Evolutionary conservation across 2,888 invertebrate species (phyloP).

Genomic region (Pilophorus perplexus): DNA sequence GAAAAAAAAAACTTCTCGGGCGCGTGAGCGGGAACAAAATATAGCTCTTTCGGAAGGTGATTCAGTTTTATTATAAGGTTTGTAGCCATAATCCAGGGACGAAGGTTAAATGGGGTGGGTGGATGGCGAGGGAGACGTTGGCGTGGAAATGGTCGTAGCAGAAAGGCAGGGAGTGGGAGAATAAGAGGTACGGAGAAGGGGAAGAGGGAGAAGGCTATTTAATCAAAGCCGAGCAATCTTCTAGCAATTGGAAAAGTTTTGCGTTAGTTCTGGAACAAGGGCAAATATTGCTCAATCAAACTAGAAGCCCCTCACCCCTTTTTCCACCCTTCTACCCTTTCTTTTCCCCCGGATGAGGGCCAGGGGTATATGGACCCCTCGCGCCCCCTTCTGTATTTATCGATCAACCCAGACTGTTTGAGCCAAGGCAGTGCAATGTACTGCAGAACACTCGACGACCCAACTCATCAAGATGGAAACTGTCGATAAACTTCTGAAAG

Average conservation of each 20-base stretch:
- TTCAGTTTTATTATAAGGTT: slow-evolving; percentile 31
- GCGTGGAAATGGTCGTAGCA: not conserved
- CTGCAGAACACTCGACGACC: slow-evolving; percentile 25
- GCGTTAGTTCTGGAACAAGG: slow-evolving; percentile 44
- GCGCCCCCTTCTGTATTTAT: slow-evolving; percentile 28
- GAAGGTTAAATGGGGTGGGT: not conserved
- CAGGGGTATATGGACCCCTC: slow-evolving; percentile 23
- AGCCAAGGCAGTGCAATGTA: slow-evolving; percentile 34
- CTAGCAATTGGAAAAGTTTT: slow-evolving; percentile 47
- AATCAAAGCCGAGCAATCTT: slow-evolving; percentile 46
- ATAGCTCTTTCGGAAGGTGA: slow-evolving; percentile 28
- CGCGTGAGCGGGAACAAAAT: slow-evolving; percentile 2
- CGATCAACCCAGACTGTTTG: slow-evolving; percentile 26
- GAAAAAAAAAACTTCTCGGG: not conserved
- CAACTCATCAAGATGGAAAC: not conserved
- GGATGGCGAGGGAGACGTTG: not conserved
- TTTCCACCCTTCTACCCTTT: not conserved
- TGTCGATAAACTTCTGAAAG: too few species aligned
- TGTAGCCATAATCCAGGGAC: slow-evolving; percentile 22
- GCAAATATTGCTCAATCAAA: slow-evolving; percentile 44
- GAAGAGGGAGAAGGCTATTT: slow-evolving; percentile 39
- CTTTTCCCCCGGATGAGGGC: not conserved
- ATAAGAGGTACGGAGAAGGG: not conserved
- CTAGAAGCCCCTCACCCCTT: slow-evolving; percentile 36
- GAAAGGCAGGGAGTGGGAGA: not conserved